These are phyloP conservation scores for Pristionchus arcanus DNA, from an alignment of 2,888 invertebrate species.

Conservation along the genomic window DNA sequence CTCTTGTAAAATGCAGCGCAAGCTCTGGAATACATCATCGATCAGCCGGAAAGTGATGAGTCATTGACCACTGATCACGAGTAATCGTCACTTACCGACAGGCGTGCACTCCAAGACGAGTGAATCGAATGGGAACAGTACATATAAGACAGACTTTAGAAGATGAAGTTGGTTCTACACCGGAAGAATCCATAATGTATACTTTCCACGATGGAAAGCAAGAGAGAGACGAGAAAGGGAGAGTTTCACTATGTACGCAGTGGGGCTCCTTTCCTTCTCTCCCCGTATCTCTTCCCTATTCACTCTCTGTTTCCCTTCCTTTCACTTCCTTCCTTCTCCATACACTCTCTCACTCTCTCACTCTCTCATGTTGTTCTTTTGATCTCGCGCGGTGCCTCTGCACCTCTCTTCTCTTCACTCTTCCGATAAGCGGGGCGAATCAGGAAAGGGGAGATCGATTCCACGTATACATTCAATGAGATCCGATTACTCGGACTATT, in stretches of 20 bases:
- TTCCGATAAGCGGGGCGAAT: too few relatives aligned
- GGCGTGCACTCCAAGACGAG: neutral
- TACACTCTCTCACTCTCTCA: neutral
- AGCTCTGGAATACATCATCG: neutral
- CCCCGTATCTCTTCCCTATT: neutral
- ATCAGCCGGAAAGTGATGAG: neutral
- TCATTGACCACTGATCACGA: neutral
- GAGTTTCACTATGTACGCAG: neutral
- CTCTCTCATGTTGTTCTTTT: neutral
- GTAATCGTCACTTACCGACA: neutral
- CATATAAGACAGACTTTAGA: neutral
- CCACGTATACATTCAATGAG: too few relatives aligned
- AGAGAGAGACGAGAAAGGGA: neutral
- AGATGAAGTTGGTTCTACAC: neutral
- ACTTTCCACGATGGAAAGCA: neutral
- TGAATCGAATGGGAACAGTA: constrained; percentile 3
- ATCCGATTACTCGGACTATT: too few relatives aligned
- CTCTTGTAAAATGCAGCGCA: constrained; percentile 34
- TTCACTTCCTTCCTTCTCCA: neutral
- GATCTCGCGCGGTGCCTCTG: neutral
- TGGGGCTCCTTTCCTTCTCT: neutral
- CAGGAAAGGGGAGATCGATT: too few relatives aligned
- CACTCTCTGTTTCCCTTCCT: neutral
- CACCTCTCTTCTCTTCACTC: neutral
- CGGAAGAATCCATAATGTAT: neutral